Evolutionary conservation across 2,888 invertebrate species (phyloP).

Genomic region (Melinaea marsaeus): DNA sequence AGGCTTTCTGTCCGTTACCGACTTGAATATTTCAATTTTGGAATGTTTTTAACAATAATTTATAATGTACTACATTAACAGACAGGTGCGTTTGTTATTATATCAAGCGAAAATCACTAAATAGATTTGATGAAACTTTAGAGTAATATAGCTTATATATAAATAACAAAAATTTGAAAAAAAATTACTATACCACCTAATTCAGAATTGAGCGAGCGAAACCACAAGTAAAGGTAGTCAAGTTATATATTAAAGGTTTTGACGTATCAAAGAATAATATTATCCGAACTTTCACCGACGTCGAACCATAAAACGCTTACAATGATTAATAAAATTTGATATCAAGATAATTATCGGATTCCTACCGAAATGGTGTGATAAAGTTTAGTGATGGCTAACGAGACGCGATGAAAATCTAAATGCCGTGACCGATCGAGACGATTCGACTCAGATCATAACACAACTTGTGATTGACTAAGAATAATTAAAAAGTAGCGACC

Average conservation of each 20-base stretch:
- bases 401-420: conserved; percentile 61
- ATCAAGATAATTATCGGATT: conserved; percentile 61
- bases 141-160: no score
- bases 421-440: conserved; percentile 55
- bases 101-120: no score
- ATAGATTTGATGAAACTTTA: no score
- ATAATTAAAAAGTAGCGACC: conserved; percentile 69
- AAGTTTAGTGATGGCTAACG: conserved; percentile 71
- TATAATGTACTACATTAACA: conserved; percentile 23
- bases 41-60: conserved; percentile 37
- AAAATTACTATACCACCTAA: no score
- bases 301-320: conserved; percentile 47
- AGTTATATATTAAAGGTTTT: conserved; percentile 11
- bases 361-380: conserved; percentile 72
- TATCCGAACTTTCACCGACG: conserved; percentile 51
- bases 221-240: no score
- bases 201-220: no score
- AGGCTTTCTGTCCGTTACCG: conserved; percentile 55
- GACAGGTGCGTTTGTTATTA: conserved; percentile 4
- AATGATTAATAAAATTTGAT: conserved; percentile 60
- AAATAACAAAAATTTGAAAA: no score
- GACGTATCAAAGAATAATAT: conserved; percentile 36
- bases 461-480: conserved; percentile 59
- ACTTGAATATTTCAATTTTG: conserved; percentile 52
- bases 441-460: conserved; percentile 57